Percentiles rank a stretch among this genome's conserved stretches.
Evolutionary conservation across 2,888 invertebrate genomes (phyloP).

Genomic region (Scaeva pyrastri): DNA sequence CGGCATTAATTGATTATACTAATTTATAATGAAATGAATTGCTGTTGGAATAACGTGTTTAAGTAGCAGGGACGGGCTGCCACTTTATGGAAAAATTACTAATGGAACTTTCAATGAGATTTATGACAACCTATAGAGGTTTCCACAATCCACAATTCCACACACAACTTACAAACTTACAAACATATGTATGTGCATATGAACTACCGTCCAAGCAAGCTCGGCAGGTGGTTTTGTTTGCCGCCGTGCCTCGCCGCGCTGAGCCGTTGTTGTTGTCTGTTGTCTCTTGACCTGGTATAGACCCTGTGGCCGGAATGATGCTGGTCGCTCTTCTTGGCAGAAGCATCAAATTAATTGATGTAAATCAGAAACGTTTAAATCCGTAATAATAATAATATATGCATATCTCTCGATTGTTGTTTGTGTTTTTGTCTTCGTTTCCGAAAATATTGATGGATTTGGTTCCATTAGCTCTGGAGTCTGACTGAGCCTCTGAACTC

Average conservation of each 20-base stretch:
- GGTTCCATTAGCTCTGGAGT: constrained; percentile 10
- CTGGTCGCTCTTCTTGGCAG: constrained; percentile 28
- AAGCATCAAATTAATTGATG: constrained; percentile 41
- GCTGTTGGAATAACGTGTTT: constrained; percentile 36
- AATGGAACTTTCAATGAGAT: constrained; percentile 74
- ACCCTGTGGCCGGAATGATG: constrained; percentile 23
- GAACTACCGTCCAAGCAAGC: constrained; percentile 23
- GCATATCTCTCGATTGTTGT: constrained; percentile 2
- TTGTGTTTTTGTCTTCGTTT: not conserved
- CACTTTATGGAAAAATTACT: constrained; percentile 61
- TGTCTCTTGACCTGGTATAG: constrained; percentile 8
- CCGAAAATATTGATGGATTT: constrained; percentile 31
- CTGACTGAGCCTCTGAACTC: too few relatives aligned
- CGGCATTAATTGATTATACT: constrained; percentile 75
- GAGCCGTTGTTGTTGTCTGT: constrained; percentile 27
- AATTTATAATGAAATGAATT: constrained; percentile 72
- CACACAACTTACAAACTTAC: too few relatives aligned
- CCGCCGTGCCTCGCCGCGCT: too few relatives aligned
- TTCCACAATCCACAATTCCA: constrained; percentile 29
- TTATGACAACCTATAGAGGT: constrained; percentile 66
- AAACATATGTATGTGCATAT: not conserved
- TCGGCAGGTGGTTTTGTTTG: constrained; percentile 62
- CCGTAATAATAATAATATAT: constrained; percentile 12
- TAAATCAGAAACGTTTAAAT: constrained; percentile 36
- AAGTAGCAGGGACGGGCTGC: constrained; percentile 46